These are phyloP conservation scores for Synchiropus splendidus DNA, from an alignment of 2,113 vertebrate genomes.

Conservation along the genomic window DNA sequence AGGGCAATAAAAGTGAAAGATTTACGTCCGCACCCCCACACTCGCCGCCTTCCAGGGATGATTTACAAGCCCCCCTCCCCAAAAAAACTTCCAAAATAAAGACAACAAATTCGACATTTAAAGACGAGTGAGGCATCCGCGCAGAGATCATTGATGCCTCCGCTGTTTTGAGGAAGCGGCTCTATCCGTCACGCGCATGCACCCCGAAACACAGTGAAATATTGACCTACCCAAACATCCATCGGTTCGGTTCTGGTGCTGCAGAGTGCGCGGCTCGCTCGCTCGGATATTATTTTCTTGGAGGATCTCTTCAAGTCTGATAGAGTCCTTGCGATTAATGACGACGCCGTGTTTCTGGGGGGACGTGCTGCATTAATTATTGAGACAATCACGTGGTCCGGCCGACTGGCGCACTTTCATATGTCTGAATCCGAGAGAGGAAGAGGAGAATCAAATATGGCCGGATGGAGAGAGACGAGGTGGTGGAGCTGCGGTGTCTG, in stretches of 20 bases:
- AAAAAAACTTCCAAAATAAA: background rate
- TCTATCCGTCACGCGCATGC: conserved; percentile 55
- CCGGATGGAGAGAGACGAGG: conserved; percentile 64
- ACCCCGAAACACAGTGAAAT: conserved; percentile 75
- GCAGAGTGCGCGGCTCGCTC: conserved; percentile 70
- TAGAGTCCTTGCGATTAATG: conserved; percentile 99
- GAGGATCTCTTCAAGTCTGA: conserved; percentile 99
- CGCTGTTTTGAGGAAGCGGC: background rate
- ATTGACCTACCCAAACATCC: conserved; percentile 87
- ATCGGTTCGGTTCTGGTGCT: conserved; percentile 76
- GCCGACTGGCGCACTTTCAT: conserved; percentile 84
- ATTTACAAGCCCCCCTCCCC: conserved; percentile 79
- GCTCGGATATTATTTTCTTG: conserved; percentile 95
- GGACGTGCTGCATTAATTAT: conserved; percentile 99
- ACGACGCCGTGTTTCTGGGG: conserved; percentile 99
- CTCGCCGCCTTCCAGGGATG: conserved; percentile 98
- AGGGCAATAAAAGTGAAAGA: conserved; percentile 99
- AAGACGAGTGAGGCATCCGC: too few relatives aligned
- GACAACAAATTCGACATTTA: too few relatives aligned
- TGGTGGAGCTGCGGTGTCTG: conserved; percentile 53
- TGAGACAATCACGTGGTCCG: conserved; percentile 99
- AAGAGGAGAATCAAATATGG: conserved; percentile 72
- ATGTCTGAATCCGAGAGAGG: conserved; percentile 59
- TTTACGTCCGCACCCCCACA: conserved; percentile 97
- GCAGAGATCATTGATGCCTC: too few relatives aligned